Conservation (phyloP, 1,140 invertebrate genomes). For the Panulirus ornatus region DNA sequence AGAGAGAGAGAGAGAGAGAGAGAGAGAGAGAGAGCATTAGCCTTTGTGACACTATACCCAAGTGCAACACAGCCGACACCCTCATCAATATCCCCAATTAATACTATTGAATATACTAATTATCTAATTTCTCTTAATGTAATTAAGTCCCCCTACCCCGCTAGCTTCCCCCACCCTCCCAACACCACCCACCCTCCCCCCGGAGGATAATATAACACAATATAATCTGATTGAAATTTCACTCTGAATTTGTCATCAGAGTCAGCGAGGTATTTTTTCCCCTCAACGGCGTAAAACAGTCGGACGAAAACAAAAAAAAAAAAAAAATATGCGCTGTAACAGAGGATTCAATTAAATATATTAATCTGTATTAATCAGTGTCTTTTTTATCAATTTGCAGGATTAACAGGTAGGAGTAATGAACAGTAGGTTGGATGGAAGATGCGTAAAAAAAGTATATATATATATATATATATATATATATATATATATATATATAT, state of each 20-base stretch:
- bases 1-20: background rate
- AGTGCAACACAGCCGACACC: background rate
- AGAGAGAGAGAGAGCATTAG: background rate
- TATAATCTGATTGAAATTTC: conserved; percentile 26
- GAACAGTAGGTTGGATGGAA: conserved; percentile 9
- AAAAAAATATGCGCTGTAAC: conserved; percentile 42
- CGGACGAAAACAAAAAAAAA: conserved; percentile 22
- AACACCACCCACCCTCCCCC: background rate
- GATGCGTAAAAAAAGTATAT: conserved; percentile 11
- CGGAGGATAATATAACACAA: background rate
- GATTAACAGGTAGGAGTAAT: conserved; percentile 54
- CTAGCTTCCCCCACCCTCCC: background rate
- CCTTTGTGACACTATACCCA: background rate
- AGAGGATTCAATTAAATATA: conserved; percentile 58
- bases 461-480: background rate
- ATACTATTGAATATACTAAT: conserved; percentile 24
- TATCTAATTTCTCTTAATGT: conserved; percentile 11
- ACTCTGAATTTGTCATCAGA: conserved; percentile 12
- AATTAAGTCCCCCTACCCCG: conserved; percentile 2
- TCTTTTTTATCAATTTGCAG: conserved; percentile 58
- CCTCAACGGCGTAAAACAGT: background rate
- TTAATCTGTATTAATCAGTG: conserved; percentile 54
- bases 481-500: background rate
- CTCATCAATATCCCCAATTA: conserved; percentile 9
- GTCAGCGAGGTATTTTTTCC: background rate